Percentiles rank a stretch among this genome's conserved stretches.
These are phyloP conservation scores for Yponomeuta sedellus DNA, from an alignment of 2,888 invertebrate genomes.

Conservation along the genomic window DNA sequence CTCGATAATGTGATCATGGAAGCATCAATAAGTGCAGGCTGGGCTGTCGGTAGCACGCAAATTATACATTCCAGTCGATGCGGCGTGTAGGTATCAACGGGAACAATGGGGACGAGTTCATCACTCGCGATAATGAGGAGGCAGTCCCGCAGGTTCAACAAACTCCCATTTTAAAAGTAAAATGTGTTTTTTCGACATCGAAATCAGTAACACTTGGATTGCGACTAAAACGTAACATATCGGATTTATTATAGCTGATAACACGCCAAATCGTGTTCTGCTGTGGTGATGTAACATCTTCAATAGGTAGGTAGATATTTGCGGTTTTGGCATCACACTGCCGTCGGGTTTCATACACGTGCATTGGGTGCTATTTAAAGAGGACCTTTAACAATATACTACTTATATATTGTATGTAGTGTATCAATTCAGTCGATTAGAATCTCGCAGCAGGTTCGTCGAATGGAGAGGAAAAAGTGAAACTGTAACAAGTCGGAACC, in stretches of 20 bases:
- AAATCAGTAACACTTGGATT: conserved; percentile 38
- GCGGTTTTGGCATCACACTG: background rate
- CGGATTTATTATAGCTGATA: conserved; percentile 29
- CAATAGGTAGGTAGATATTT: background rate
- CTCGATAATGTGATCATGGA: background rate
- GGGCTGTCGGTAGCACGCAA: conserved; percentile 12
- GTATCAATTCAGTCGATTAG: conserved; percentile 1
- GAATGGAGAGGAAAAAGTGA: conserved; percentile 49
- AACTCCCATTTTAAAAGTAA: conserved; percentile 62
- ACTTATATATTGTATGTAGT: background rate
- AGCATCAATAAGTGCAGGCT: background rate
- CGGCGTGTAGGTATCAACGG: conserved; percentile 26
- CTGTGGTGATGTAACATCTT: background rate
- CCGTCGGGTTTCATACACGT: background rate
- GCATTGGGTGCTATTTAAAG: background rate
- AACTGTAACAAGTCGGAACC: conserved; percentile 71
- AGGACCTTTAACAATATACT: background rate
- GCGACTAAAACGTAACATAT: conserved; percentile 28
- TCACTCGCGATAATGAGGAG: conserved; percentile 66
- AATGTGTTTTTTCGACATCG: conserved; percentile 48
- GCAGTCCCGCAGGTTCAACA: conserved; percentile 68
- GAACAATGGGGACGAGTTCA: conserved; percentile 68
- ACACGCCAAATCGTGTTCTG: conserved; percentile 36
- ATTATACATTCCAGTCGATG: conserved; percentile 18
- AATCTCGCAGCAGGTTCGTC: background rate